These are phyloP conservation scores for Listrodromus nycthemerus DNA, from an alignment of 2,888 invertebrate genomes.

Conservation along the genomic window DNA sequence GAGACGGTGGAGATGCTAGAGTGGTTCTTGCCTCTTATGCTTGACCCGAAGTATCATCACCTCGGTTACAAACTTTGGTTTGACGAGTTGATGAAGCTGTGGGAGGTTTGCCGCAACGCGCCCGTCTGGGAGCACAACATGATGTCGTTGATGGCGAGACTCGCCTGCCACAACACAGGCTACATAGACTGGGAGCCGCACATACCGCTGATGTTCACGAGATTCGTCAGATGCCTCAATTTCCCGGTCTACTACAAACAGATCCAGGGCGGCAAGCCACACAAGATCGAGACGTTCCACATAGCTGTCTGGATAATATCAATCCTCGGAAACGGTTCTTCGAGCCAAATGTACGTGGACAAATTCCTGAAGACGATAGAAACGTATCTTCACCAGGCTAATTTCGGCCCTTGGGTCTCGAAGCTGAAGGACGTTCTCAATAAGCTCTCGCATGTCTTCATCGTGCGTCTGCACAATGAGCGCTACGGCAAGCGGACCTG, in stretches of 20 bases:
- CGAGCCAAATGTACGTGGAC: conserved; percentile 90
- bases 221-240: conserved; percentile 90
- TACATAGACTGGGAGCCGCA: conserved; percentile 95
- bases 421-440: conserved; percentile 89
- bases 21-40: conserved; percentile 91
- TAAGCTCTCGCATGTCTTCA: conserved; percentile 89
- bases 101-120: conserved; percentile 91
- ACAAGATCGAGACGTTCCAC: conserved; percentile 85
- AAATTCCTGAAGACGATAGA: conserved; percentile 93
- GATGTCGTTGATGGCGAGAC: conserved; percentile 90
- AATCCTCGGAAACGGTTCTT: conserved; percentile 88
- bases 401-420: conserved; percentile 92
- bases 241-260: conserved; percentile 92
- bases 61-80: conserved; percentile 92
- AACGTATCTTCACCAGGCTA: conserved; percentile 96
- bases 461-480: conserved; percentile 88
- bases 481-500: conserved; percentile 88
- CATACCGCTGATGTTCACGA: conserved; percentile 91
- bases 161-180: conserved; percentile 91
- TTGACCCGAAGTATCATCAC: conserved; percentile 87
- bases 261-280: conserved; percentile 86
- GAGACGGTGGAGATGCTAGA: conserved; percentile 88
- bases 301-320: conserved; percentile 86
- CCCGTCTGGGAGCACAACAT: conserved; percentile 89
- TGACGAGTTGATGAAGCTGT: conserved; percentile 91